Base-by-base conservation (phyloP, 2,797 vertebrate genomes). In the Vireo griseus region DNA sequence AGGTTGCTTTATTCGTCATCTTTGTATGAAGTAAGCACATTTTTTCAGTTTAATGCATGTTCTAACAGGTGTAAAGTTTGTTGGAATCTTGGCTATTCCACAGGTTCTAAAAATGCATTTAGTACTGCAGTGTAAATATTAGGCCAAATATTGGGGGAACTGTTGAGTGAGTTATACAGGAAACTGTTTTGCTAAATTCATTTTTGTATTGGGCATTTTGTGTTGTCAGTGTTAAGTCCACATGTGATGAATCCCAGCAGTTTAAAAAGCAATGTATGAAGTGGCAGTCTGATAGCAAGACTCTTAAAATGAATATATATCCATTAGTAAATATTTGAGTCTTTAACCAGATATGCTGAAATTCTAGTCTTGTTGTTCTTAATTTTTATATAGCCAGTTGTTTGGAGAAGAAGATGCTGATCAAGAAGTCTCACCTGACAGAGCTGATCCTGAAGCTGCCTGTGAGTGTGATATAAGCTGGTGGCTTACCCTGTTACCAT, bases 321-420 rank as follows among this genome's bases (percentile, higher is more conserved):
- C 40, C 0, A 0, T 57, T 81, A 86, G 54, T 31, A 84, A 47
- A 45, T 63, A 39, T 37, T 84, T 82, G 22, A 47, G 26, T 78
- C 45, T 77, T 80, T 77, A 47, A 47, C 22, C 25, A 58, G 35
- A n/a, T 62, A 29, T 4, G 57, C 54, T 92, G 33, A 74, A 54
- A 63, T 69, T 88, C 22, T 51, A 66, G 33, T 83, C 28, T 57
- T 87, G 31, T 72, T 92, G 84, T 87, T 88, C 89, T 89, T 90
- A n/a, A 97, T 97, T 96, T 21, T 91, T 83, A 31, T 54, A 17
- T 37, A 99, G 99, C 97, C 99, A 99, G 95, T 97, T 99, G 42
- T 99, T 99, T 96, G 99, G 99, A 93, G 99, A 99, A 96, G 99
- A 99, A 94, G 99, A 99, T 93, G 99, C 99, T 6, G 99, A 99